Conservation (phyloP, 2,113 vertebrate species). For the Cyprinus carpio region DNA sequence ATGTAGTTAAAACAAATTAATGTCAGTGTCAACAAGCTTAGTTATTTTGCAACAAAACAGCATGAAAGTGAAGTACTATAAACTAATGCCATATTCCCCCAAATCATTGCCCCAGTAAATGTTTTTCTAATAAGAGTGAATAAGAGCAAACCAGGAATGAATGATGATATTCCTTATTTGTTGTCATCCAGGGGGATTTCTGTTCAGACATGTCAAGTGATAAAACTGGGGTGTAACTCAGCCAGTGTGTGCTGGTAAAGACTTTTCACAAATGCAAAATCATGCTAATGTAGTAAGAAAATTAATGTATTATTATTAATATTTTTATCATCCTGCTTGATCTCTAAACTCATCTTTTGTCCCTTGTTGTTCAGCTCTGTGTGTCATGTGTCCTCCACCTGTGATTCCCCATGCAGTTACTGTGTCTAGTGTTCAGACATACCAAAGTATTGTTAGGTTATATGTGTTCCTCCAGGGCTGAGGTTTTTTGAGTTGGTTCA, state of each 20-base stretch:
- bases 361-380: slow-evolving; percentile 53
- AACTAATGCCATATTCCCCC: neutral
- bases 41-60: neutral
- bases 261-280: slow-evolving; percentile 30
- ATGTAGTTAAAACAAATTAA: neutral
- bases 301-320: slow-evolving; percentile 49
- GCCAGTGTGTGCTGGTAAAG: slow-evolving; percentile 87
- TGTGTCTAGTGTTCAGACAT: slow-evolving; percentile 70
- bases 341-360: neutral
- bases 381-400: slow-evolving; percentile 85
- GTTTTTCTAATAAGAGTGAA: neutral
- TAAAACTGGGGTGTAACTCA: slow-evolving; percentile 83
- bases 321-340: neutral
- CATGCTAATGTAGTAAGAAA: neutral
- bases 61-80: no score
- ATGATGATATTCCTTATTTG: neutral
- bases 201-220: slow-evolving; percentile 83
- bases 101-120: neutral
- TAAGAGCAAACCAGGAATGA: neutral
- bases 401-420: slow-evolving; percentile 81
- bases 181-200: slow-evolving; percentile 78
- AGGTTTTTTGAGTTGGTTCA: slow-evolving; percentile 79
- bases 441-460: slow-evolving; percentile 82
- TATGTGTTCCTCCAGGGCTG: slow-evolving; percentile 80
- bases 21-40: neutral